These are phyloP conservation scores for Calliopum simillimum DNA, from an alignment of 2,888 invertebrate genomes.

Conservation along the genomic window DNA sequence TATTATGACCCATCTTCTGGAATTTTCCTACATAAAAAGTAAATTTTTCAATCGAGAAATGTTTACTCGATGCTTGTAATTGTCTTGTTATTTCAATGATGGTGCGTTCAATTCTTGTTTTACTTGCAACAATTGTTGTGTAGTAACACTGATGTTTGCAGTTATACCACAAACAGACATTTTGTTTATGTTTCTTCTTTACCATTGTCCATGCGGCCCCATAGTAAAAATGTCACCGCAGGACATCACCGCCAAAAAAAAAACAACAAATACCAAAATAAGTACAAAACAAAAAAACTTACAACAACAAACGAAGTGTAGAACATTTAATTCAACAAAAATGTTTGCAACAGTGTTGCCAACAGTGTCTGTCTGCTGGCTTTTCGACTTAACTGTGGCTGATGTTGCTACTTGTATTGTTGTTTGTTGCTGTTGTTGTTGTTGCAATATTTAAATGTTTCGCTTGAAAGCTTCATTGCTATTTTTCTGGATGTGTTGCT, in stretches of 20 bases:
- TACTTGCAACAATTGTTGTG: neutral
- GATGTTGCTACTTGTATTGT: constrained; percentile 12
- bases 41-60: neutral
- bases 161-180: constrained; percentile 53
- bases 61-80: neutral
- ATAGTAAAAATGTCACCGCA: constrained; percentile 16
- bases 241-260: constrained; percentile 14
- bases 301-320: neutral
- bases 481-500: constrained; percentile 32
- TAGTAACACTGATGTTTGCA: constrained; percentile 52
- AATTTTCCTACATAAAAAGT: neutral
- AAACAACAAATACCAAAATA: neutral
- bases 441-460: constrained; percentile 57
- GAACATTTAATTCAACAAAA: constrained; percentile 33
- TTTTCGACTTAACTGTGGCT: constrained; percentile 25
- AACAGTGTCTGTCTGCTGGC: constrained; percentile 46
- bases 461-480: constrained; percentile 48
- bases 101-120: neutral
- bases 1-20: no score
- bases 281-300: constrained; percentile 13
- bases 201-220: neutral
- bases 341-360: constrained; percentile 36
- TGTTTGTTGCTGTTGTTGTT: constrained; percentile 48
- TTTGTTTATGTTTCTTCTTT: constrained; percentile 48
- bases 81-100: constrained; percentile 9